Percentiles rank a stretch among this genome's conserved stretches.
phyloP scores from a whole-genome alignment of 2,888 invertebrate genomes.

The Apomyelois bistriatella region DNA sequence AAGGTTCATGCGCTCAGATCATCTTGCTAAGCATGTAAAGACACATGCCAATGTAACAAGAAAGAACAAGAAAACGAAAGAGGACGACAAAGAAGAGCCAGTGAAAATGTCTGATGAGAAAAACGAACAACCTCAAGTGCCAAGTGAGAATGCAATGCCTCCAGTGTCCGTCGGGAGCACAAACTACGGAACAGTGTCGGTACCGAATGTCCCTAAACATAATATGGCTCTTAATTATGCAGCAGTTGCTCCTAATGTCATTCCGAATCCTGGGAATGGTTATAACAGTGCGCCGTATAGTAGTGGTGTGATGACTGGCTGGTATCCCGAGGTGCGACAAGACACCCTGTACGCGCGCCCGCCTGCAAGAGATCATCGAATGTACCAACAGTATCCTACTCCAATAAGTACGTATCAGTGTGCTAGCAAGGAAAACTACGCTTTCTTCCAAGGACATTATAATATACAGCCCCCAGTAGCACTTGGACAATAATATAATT shows the following conservation, averaged over 20 bases:
- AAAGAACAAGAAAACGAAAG: slow-evolving; percentile 65
- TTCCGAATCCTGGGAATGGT: slow-evolving; percentile 36
- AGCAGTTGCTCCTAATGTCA: slow-evolving; percentile 48
- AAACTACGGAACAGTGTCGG: slow-evolving; percentile 56
- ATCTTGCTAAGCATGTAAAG: slow-evolving; percentile 95
- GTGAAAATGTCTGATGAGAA: slow-evolving; percentile 39
- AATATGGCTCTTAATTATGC: slow-evolving; percentile 52
- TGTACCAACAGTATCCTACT: slow-evolving; percentile 64
- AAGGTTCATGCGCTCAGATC: slow-evolving; percentile 95
- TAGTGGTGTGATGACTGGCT: slow-evolving; percentile 49
- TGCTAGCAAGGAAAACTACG: slow-evolving; percentile 69
- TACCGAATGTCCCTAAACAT: slow-evolving; percentile 39
- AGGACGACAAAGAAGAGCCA: slow-evolving; percentile 65
- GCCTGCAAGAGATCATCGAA: slow-evolving; percentile 51
- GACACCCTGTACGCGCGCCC: slow-evolving; percentile 54
- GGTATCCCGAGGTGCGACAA: slow-evolving; percentile 63
- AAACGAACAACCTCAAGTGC: slow-evolving; percentile 26
- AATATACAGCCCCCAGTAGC: slow-evolving; percentile 70
- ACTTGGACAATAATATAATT: slow-evolving; percentile 54
- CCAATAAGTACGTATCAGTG: slow-evolving; percentile 66
- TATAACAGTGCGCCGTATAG: slow-evolving; percentile 51
- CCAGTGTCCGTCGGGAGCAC: slow-evolving; percentile 44
- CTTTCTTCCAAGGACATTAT: slow-evolving; percentile 74
- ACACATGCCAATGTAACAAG: slow-evolving; percentile 87
- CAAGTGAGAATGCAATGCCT: slow-evolving; percentile 18